Percentiles rank a stretch among this genome's conserved stretches.
Evolutionary conservation across 2,797 vertebrate genomes (phyloP).

Genomic region (Austrolebias charrua): DNA sequence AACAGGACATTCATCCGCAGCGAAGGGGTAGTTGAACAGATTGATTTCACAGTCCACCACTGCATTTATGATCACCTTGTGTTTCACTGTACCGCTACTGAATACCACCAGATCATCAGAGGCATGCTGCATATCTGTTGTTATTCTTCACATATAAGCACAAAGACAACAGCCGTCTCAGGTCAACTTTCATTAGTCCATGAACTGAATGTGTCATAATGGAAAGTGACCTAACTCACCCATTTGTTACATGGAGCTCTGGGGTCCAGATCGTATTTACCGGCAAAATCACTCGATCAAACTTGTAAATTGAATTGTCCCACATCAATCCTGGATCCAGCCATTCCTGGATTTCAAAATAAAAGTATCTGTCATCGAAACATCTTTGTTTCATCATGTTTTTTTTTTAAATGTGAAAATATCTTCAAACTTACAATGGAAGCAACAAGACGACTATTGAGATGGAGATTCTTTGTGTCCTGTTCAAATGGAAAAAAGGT

Average conservation of each 20-base stretch:
- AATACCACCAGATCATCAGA: conserved; percentile 61
- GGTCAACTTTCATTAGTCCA: not conserved
- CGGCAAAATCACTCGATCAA: conserved; percentile 61
- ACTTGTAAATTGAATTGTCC: conserved; percentile 52
- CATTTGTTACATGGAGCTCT: conserved; percentile 68
- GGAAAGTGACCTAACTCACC: conserved; percentile 52
- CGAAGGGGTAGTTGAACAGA: conserved; percentile 77
- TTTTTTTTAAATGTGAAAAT: not conserved
- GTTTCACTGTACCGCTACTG: conserved; percentile 62
- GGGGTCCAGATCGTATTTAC: conserved; percentile 75
- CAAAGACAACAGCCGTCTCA: not conserved
- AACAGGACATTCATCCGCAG: conserved; percentile 67
- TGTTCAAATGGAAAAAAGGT: conserved; percentile 35
- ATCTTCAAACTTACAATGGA: conserved; percentile 53
- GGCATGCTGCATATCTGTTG: conserved; percentile 29
- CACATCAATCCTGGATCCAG: conserved; percentile 64
- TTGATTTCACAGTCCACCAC: conserved; percentile 74
- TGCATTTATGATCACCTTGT: conserved; percentile 55
- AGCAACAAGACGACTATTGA: conserved; percentile 57
- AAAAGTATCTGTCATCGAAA: not conserved
- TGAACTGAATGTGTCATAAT: not conserved
- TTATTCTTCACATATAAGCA: conserved; percentile 51
- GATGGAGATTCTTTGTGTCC: conserved; percentile 68
- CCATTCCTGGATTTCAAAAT: conserved; percentile 63
- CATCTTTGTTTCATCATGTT: not conserved